phyloP scores from a whole-genome alignment of 2,888 invertebrate genomes.

The Pyrgus malvae region DNA sequence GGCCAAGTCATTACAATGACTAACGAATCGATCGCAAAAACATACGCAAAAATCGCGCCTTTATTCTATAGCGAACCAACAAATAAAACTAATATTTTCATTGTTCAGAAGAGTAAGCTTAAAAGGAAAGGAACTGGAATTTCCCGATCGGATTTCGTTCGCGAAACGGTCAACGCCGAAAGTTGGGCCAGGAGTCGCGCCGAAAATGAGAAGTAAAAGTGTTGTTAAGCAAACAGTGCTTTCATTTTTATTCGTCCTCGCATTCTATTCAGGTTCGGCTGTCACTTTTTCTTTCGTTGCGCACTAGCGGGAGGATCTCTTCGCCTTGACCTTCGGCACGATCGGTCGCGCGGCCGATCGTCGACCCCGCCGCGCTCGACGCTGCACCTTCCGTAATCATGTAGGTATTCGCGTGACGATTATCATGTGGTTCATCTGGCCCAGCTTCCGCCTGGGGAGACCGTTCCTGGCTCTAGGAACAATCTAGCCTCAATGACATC shows the following conservation, averaged over 20 bases:
- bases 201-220: constrained; percentile 22
- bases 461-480: background rate
- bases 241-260: constrained; percentile 79
- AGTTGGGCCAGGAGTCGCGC: background rate
- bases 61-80: too few relatives aligned
- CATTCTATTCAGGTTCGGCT: constrained; percentile 77
- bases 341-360: constrained; percentile 73
- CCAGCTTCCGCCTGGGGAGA: constrained; percentile 13
- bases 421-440: constrained; percentile 16
- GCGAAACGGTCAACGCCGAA: background rate
- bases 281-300: constrained; percentile 79
- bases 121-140: background rate
- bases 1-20: constrained; percentile 52
- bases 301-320: constrained; percentile 40
- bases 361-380: constrained; percentile 58
- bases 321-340: constrained; percentile 76
- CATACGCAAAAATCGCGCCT: constrained; percentile 17
- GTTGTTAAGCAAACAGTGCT: constrained; percentile 47
- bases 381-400: constrained; percentile 37
- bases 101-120: background rate
- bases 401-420: constrained; percentile 26
- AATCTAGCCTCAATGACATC: background rate
- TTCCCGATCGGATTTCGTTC: background rate
- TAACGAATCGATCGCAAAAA: constrained; percentile 28
- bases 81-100: background rate